Evolutionary conservation across 64 coral and sea anemone species (phyloP), one percentile per base, ranked within the genome.

Genomic region (Pocillopora damicornis): DNA sequence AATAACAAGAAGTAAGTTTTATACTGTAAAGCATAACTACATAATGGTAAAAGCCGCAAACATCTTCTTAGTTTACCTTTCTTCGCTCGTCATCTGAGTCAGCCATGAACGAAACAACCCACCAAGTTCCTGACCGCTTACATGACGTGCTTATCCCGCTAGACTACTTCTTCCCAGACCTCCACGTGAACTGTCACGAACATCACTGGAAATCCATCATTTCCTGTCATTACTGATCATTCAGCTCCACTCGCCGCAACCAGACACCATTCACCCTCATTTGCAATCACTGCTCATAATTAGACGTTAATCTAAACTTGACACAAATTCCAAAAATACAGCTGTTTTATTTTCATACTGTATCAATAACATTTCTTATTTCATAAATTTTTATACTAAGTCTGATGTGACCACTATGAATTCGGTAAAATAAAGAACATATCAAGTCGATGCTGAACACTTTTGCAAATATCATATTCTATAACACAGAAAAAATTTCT

Each of bases 41-140:
- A 58, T 35, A 34, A 11, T 18, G 65, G 57, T 8, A 23, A 15
- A 80, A 63, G 18, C 26, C 6, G 56, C 37, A 81, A 93, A 71
- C 77, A 60, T 56, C 15, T 75, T 13, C 64, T 81, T 60, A 84
- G 82, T 88, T 73, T 72, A 95, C 94, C 94, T 89, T 95, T 30
- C 88, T 92, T 95, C 89, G 90, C 26, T 95, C 94, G 69, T 95
- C 90, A 91, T 95, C 94, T 5, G 94, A 95, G 77, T 95, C 94
- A 95, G 94, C 94, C 94, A 95, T 95, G 45, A 95, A 95, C 63
- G 61, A 83, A 83, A 9, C 64, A 68, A 72, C 66, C 81, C 37
- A 26, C 12, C 38, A 57, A 63, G n/a, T 73, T 71, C 62, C 34
- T 2, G 17, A 83, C 42, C 16, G n/a, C 65, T 85, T 85, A 85